A percentile compares a stretch with the other conserved stretches of the same genome.
These are phyloP conservation scores for Calcarius lapponicus DNA, from an alignment of 2,797 vertebrate species.

Conservation along the genomic window DNA sequence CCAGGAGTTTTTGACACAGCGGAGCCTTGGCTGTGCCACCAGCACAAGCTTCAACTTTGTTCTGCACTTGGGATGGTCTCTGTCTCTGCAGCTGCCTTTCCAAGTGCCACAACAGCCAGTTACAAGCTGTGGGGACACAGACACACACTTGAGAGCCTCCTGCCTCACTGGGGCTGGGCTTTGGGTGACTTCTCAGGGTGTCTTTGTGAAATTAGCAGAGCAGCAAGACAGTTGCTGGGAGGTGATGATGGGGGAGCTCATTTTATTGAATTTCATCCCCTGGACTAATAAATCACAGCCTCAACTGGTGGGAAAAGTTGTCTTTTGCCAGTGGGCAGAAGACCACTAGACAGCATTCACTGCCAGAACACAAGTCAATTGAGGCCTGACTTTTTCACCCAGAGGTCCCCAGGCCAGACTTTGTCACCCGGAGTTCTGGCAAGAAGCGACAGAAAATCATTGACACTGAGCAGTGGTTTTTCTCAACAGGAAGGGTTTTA, in stretches of 20 bases:
- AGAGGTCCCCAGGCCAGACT: not conserved
- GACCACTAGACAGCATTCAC: not conserved
- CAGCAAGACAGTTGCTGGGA: not conserved
- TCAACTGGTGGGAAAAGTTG: not conserved
- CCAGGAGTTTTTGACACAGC: not conserved
- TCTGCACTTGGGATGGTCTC: not conserved
- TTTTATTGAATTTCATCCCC: not conserved
- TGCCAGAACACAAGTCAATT: conserved; percentile 26
- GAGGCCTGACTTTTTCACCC: not conserved
- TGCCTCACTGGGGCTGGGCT: not conserved
- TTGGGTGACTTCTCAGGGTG: not conserved
- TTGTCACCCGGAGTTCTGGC: not conserved
- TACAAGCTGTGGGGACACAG: conserved; percentile 13
- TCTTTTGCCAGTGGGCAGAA: not conserved
- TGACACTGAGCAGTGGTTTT: not conserved
- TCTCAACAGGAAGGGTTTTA: not conserved
- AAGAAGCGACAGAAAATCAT: conserved; percentile 47
- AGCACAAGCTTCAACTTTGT: not conserved
- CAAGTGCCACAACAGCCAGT: conserved; percentile 4
- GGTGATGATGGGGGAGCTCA: not conserved
- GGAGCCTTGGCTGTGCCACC: not conserved
- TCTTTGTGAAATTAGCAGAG: not conserved
- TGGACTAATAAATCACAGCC: conserved; percentile 2
- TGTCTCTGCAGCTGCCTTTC: not conserved
- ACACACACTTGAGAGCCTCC: not conserved